A percentile compares a stretch with the other conserved stretches of the same genome.
Conservation (phyloP, 1,140 invertebrate species). For the Heterodera schachtii region DNA sequence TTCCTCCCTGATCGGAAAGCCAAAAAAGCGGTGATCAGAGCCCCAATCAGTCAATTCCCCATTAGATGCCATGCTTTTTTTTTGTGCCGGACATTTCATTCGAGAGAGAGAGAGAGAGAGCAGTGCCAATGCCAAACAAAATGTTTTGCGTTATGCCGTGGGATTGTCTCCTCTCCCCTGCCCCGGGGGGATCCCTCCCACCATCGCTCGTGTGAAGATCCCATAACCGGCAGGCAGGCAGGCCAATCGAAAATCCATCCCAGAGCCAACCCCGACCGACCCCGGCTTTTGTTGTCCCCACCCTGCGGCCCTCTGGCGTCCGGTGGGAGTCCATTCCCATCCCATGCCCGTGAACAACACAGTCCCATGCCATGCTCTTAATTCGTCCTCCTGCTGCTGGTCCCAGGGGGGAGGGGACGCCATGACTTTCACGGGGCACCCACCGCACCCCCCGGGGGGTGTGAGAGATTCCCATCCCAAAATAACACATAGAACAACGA, state of each 20-base stretch:
- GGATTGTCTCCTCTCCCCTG: neutral
- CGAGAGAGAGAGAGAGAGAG: no score
- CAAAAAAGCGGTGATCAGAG: no score
- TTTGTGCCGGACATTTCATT: no score
- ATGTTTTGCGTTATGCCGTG: no score
- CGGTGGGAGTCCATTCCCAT: slow-evolving; percentile 8
- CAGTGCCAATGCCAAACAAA: no score
- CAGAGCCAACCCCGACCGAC: neutral
- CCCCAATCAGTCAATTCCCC: no score
- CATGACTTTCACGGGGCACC: neutral
- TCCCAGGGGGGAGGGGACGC: neutral
- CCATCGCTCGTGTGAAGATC: slow-evolving; percentile 14
- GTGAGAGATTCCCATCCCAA: slow-evolving; percentile 29
- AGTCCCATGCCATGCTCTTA: neutral
- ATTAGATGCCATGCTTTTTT: no score
- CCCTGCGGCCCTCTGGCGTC: neutral
- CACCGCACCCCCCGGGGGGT: neutral
- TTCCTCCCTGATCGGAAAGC: no score
- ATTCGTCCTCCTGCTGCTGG: neutral
- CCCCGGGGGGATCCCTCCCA: neutral
- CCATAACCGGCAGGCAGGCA: neutral
- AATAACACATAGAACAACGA: neutral
- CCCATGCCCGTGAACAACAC: slow-evolving; percentile 5
- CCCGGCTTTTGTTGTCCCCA: neutral
- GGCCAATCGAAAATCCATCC: neutral